phyloP scores from a whole-genome alignment of 2,888 invertebrate genomes.

The Scaptomyza reducta region DNA sequence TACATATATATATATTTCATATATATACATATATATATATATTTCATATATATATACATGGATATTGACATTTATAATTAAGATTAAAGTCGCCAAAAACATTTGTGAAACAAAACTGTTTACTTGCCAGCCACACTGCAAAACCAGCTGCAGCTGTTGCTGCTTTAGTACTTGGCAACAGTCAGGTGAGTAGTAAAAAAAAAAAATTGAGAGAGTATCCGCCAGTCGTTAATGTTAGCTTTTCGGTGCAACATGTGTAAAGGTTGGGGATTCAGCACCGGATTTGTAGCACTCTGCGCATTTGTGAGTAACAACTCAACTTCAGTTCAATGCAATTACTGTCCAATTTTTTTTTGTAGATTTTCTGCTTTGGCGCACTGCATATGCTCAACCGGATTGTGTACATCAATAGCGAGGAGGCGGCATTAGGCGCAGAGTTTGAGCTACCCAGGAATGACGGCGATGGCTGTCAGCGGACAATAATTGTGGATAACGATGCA shows the following conservation, averaged over 20 bases:
- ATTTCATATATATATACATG: constrained; percentile 8
- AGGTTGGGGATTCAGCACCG: constrained; percentile 46
- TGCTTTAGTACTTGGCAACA: constrained; percentile 14
- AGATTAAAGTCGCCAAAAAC: constrained; percentile 69
- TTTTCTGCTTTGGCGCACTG: constrained; percentile 54
- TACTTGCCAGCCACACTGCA: constrained; percentile 28
- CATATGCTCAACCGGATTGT: constrained; percentile 57
- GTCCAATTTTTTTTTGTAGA: constrained; percentile 26
- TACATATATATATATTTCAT: too few relatives aligned
- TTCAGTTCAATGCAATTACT: neutral
- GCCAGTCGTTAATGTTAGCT: constrained; percentile 33
- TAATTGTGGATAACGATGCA: constrained; percentile 22
- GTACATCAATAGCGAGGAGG: constrained; percentile 30
- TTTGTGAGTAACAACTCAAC: constrained; percentile 47
- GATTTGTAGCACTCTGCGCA: constrained; percentile 47
- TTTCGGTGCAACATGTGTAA: constrained; percentile 47
- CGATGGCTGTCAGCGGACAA: constrained; percentile 33
- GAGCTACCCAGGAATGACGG: neutral
- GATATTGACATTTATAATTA: constrained; percentile 55
- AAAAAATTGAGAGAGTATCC: neutral
- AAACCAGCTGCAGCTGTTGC: constrained; percentile 40
- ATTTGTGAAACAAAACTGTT: constrained; percentile 70
- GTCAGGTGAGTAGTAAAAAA: neutral
- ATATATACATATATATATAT: too few relatives aligned
- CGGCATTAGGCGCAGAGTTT: neutral